Conservation (phyloP, 2,113 vertebrate species). For the Cyprinodon brontotheroides region DNA sequence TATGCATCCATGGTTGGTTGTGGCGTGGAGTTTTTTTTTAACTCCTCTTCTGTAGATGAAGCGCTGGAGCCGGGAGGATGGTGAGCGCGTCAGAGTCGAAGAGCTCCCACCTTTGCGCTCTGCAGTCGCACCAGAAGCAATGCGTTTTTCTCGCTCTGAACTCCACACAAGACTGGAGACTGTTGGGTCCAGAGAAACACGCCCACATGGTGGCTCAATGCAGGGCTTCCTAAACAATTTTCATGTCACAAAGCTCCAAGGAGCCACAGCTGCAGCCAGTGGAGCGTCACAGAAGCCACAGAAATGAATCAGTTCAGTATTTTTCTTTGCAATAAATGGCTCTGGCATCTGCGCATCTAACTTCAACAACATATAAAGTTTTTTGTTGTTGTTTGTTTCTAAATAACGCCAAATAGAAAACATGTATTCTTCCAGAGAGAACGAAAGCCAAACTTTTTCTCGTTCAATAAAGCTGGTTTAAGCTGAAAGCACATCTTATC, state of each 20-base stretch:
- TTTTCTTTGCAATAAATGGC: background rate
- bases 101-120: slow-evolving; percentile 76
- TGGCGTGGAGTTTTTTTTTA: slow-evolving; percentile 29
- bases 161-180: slow-evolving; percentile 66
- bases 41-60: slow-evolving; percentile 1
- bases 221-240: slow-evolving; percentile 62
- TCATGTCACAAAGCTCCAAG: slow-evolving; percentile 57
- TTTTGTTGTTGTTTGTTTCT: background rate
- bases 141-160: slow-evolving; percentile 69
- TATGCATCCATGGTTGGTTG: slow-evolving; percentile 89
- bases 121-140: slow-evolving; percentile 63
- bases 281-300: slow-evolving; percentile 15
- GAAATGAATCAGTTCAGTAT: slow-evolving; percentile 14
- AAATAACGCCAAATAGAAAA: background rate
- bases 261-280: slow-evolving; percentile 32
- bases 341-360: background rate
- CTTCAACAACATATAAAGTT: too few relatives aligned
- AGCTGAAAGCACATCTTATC: slow-evolving; percentile 3
- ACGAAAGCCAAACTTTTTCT: background rate
- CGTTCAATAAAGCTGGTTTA: background rate
- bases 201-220: slow-evolving; percentile 75
- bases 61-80: slow-evolving; percentile 53
- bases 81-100: slow-evolving; percentile 66
- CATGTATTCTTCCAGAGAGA: background rate
- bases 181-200: slow-evolving; percentile 76